phyloP scores from a whole-genome alignment of 30 jellyfish, hydroid and myxozoan species.

The Aurelia aurita region DNA sequence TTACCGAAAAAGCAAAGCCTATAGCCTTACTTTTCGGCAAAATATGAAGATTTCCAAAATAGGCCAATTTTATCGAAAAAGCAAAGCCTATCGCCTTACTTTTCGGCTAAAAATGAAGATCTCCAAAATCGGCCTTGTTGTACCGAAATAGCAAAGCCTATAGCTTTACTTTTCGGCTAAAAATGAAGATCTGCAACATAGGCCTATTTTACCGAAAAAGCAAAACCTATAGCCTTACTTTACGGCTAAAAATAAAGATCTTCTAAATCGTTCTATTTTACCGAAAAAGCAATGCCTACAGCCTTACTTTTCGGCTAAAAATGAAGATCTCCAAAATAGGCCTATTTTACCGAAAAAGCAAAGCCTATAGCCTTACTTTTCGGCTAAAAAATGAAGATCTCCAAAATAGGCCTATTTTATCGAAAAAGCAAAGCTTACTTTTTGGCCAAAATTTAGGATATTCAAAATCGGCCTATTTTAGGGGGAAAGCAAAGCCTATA shows the following conservation, averaged over 20 bases:
- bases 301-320: background rate
- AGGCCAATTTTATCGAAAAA: no score
- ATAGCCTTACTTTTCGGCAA: background rate
- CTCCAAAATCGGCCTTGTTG: no score
- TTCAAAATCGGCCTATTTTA: background rate
- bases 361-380: constrained; percentile 20
- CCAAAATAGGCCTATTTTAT: no score
- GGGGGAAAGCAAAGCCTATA: background rate
- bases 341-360: background rate
- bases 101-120: no score
- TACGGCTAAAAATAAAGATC: background rate
- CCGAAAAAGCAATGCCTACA: background rate
- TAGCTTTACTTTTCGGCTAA: no score
- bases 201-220: no score
- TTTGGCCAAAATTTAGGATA: background rate
- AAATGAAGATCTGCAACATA: no score
- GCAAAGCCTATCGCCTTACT: no score
- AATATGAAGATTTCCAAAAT: background rate
- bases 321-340: background rate
- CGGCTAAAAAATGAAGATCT: background rate
- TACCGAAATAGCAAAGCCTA: no score
- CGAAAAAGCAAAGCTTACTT: background rate
- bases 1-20: no score
- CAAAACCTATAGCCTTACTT: background rate
- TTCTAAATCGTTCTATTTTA: background rate